These are phyloP conservation scores for Proterorhinus semilunaris DNA, from an alignment of 2,113 vertebrate species.

Conservation along the genomic window DNA sequence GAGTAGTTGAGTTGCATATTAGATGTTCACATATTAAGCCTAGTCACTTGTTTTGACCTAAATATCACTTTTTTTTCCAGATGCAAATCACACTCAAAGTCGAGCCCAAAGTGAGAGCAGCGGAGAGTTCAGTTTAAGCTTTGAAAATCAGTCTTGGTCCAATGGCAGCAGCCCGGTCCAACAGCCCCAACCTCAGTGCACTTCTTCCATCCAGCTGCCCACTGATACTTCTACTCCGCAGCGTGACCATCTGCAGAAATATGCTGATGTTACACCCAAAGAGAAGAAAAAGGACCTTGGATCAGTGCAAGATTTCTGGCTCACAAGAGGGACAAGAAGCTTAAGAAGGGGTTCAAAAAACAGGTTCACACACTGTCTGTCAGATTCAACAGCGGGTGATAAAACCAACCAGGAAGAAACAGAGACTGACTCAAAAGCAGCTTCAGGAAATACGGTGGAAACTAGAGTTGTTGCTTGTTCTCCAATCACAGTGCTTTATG, in stretches of 20 bases:
- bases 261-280: constrained; percentile 42
- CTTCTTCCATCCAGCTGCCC: constrained; percentile 79
- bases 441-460: constrained; percentile 72
- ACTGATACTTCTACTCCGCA: constrained; percentile 65
- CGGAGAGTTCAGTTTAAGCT: constrained; percentile 86
- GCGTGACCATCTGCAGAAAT: constrained; percentile 32
- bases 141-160: constrained; percentile 88
- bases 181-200: constrained; percentile 74
- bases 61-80: constrained; percentile 42
- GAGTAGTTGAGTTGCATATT: neutral
- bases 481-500: constrained; percentile 64
- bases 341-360: constrained; percentile 73
- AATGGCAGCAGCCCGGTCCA: constrained; percentile 89
- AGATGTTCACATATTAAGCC: neutral
- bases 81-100: constrained; percentile 79
- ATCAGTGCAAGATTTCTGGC: constrained; percentile 79
- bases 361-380: constrained; percentile 49
- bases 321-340: constrained; percentile 73
- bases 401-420: constrained; percentile 73
- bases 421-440: constrained; percentile 37
- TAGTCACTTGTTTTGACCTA: neutral
- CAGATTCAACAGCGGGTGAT: constrained; percentile 59
- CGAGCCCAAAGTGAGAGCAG: constrained; percentile 93
- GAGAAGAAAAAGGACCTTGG: constrained; percentile 69
- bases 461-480: constrained; percentile 69